A percentile compares a stretch with the other conserved stretches of the same genome.
phyloP scores from a whole-genome alignment of 2,888 invertebrate genomes.

The Norana najaformis region DNA sequence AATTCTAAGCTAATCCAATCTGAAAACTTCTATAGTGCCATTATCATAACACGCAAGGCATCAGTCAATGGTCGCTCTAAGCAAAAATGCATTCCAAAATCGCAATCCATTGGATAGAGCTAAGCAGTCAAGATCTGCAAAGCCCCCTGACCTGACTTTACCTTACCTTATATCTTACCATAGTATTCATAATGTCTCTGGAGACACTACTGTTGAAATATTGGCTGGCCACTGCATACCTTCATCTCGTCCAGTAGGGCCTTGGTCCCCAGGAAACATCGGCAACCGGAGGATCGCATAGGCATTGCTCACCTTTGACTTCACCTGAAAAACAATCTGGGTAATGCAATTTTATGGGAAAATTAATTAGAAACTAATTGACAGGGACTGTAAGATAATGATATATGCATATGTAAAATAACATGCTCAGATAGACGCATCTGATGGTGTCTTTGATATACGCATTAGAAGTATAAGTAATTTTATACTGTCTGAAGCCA shows the following conservation, averaged over 20 bases:
- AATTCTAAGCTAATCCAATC: too few relatives aligned
- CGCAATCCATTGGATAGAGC: too few relatives aligned
- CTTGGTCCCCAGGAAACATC: background rate
- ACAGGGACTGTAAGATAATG: background rate
- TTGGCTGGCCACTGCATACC: background rate
- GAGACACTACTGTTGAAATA: background rate
- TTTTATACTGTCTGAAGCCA: background rate
- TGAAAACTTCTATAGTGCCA: too few relatives aligned
- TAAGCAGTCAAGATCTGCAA: too few relatives aligned
- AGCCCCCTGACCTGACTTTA: too few relatives aligned
- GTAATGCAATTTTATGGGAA: background rate
- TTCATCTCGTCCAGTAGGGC: slow-evolving; percentile 10
- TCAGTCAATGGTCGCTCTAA: too few relatives aligned
- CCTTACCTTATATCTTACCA: background rate
- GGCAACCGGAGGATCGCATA: slow-evolving; percentile 7
- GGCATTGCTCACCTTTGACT: slow-evolving; percentile 21
- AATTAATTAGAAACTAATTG: background rate
- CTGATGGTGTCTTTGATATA: too few relatives aligned
- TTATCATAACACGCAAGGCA: too few relatives aligned
- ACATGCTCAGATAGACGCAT: too few relatives aligned
- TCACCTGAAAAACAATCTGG: background rate
- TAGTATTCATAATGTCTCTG: background rate
- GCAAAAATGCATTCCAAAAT: too few relatives aligned
- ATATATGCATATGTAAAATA: background rate
- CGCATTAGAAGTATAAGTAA: too few relatives aligned